Evolutionary conservation across 2,888 invertebrate genomes (phyloP), one percentile per base, ranked within the genome.

Genomic region (Caenorhabditis sp.): DNA sequence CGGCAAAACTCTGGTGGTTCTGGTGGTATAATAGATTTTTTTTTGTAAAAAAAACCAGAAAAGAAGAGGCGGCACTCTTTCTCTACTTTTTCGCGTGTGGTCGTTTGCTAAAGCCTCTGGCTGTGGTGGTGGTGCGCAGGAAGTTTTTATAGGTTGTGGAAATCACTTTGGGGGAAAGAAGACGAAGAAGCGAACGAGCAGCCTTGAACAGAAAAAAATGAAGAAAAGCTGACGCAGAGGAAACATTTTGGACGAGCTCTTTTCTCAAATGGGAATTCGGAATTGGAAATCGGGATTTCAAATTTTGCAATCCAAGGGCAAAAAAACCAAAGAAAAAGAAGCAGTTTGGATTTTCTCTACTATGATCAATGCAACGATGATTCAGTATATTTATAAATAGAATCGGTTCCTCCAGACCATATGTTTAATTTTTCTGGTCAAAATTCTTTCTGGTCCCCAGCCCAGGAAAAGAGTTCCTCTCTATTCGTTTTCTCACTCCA

Each of bases 71-170:
- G 56, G 68, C 68, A 50, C 58, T 67, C 22, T 69, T 20, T 35
- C 50, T 70, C 58, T 22, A 44, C 55, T 67, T 64, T 71, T 69
- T 68, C 44, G 62, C 35, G 68, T 69, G 68, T 62, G 68, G 61
- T 77, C 69, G 74, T 65, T 74, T 74, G 50, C 58, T 60, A 65
- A 67, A 74, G 65, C 65, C 65, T 35, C 58, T 40, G 58, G 69
- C n/a, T n/a, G n/a, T n/a, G 37, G 37, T 74, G 44, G 61, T 40
- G 60, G 76, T 68, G 76, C 76, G 76, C 76, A 76, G 76, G 61
- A 67, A 67, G 67, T 76, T 76, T 76, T 76, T 76, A 76, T 76
- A 76, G 76, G 76, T 76, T 76, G 67, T 28, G 76, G 76, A 76
- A 76, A 76, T 67, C 76, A 76, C 76, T 76, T 76, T 67, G 76